Conservation (phyloP, 53 echinoderm and acorn worm species). For the Paracentrotus lividus region DNA sequence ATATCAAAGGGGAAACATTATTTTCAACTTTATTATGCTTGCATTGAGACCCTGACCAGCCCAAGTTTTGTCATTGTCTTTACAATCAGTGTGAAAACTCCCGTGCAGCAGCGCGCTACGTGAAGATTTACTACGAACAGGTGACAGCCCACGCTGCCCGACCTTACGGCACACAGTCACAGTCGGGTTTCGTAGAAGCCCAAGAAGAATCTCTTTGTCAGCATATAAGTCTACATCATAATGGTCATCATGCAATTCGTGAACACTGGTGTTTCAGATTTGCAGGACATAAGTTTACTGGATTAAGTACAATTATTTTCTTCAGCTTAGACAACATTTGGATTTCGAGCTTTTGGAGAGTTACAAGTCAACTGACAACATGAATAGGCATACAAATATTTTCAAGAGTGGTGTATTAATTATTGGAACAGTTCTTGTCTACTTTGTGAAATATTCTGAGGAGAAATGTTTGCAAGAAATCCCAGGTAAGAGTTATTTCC, state of each 20-base stretch:
- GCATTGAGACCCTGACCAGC: background rate
- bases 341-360: background rate
- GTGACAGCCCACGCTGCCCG: background rate
- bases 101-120: background rate
- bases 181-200: background rate
- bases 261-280: background rate
- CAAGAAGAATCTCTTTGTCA: background rate
- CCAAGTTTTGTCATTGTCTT: background rate
- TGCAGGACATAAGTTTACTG: slow-evolving; percentile 17
- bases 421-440: slow-evolving; percentile 30
- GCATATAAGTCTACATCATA: background rate
- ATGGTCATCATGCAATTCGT: background rate
- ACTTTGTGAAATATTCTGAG: background rate
- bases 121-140: background rate
- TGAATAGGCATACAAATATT: background rate
- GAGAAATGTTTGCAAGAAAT: slow-evolving; percentile 35
- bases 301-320: background rate
- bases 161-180: background rate
- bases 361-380: background rate
- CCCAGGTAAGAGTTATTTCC: slow-evolving; percentile 35
- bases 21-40: background rate
- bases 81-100: background rate
- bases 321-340: background rate
- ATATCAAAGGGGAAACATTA: background rate
- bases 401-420: background rate